Base-by-base conservation (phyloP, 1,140 invertebrate species). In the Carposina sasakii region DNA sequence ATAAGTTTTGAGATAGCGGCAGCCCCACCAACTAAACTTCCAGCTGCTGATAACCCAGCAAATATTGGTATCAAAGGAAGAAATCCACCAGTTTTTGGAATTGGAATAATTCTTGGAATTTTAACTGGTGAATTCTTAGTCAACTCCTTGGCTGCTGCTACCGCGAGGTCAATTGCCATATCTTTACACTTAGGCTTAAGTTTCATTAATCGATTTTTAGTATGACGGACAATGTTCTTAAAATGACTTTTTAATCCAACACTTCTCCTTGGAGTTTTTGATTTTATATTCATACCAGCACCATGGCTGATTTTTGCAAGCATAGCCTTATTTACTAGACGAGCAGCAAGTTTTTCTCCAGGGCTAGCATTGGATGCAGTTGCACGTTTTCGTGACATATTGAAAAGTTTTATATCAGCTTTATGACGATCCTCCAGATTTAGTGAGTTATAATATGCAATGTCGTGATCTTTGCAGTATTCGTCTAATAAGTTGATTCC, bases 21-120 rank as follows among this genome's bases (percentile, higher is more conserved):
- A 21, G 62, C 60, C 2, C 66, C 70, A 21, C 70, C 72, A 5
- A 45, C 24, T 28, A 75, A 42, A 17, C 55, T 33, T 15, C 71
- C 68, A 21, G 63, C n/a, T 8, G 75, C 72, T 28, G 56, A 62
- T 22, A 81, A 40, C 48, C 66, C 71, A 10, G 71, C 67, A 58
- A 76, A 68, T 49, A 79, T 62, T 34, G 74, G 74, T 33, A 81
- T 51, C 13, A 73, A 44, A 34, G 69, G 68, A 51, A 79, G 46
- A 51, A 76, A 24, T 21, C 67, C 68, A 19, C 73, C 69, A 33
- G 51, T 60, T 65, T 76, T 81, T 2, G 70, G 63, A 30, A 78
- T 40, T 17, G 63, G 58, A 34, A 78, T 72, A 36, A 77, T 34
- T 45, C 74, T 60, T 12, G 69, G 71, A 37, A 63, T 6, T 41